Percentiles rank a stretch among this genome's conserved stretches.
phyloP scores from a whole-genome alignment of 1,140 invertebrate species.

The Mya arenaria region DNA sequence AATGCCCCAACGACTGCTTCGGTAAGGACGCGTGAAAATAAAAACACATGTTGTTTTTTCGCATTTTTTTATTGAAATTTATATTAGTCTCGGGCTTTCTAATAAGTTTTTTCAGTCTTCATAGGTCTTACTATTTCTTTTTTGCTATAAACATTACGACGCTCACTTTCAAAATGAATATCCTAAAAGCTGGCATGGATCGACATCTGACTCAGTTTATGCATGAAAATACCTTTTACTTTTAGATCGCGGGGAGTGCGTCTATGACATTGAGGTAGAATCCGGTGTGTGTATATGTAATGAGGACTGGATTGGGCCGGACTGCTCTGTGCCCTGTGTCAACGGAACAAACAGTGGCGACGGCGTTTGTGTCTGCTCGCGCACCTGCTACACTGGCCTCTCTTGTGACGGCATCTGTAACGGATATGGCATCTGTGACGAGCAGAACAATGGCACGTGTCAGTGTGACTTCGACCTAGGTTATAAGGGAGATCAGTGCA shows the following conservation, averaged over 20 bases:
- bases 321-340: conserved; percentile 64
- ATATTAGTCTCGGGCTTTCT: no score
- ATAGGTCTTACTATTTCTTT: no score
- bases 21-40: conserved; percentile 13
- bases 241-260: conserved; percentile 54
- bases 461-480: conserved; percentile 64
- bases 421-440: conserved; percentile 62
- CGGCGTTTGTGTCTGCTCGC: conserved; percentile 51
- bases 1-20: conserved; percentile 68
- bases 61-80: no score
- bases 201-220: no score
- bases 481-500: conserved; percentile 65
- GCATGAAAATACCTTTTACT: conserved; percentile 5
- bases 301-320: conserved; percentile 63
- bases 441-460: conserved; percentile 56
- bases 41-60: no score
- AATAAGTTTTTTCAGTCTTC: no score
- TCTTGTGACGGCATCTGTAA: conserved; percentile 66
- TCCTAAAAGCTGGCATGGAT: no score
- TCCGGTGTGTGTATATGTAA: conserved; percentile 56
- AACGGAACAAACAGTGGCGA: conserved; percentile 61
- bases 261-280: conserved; percentile 37
- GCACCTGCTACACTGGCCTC: conserved; percentile 55
- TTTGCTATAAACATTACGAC: no score
- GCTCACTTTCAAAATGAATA: no score